Evolutionary conservation across 2,797 vertebrate species (phyloP).

Genomic region (Epinephelus awoara): DNA sequence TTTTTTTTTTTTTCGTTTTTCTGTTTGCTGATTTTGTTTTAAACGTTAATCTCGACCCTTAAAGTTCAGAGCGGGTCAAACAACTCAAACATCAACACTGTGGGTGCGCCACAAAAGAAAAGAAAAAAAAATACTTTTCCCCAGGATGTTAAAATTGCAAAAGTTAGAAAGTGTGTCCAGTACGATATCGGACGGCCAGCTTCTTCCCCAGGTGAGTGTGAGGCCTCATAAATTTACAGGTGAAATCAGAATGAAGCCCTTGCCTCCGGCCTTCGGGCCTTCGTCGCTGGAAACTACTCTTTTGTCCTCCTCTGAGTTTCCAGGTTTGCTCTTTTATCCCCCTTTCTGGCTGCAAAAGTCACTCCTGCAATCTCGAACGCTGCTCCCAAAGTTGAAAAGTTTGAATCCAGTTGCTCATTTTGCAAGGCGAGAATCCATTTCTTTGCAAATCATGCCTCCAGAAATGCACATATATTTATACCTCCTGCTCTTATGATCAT

Average conservation of each 20-base stretch:
- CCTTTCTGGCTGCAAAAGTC: conserved; percentile 38
- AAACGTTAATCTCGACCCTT: conserved; percentile 34
- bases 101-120: conserved; percentile 20
- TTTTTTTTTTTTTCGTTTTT: neutral
- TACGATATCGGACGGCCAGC: conserved; percentile 29
- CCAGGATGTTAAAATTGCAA: conserved; percentile 51
- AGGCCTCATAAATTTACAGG: conserved; percentile 60
- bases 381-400: conserved; percentile 37
- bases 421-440: conserved; percentile 48
- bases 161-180: conserved; percentile 52
- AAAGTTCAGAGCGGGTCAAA: conserved; percentile 51
- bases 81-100: conserved; percentile 30
- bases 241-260: conserved; percentile 59
- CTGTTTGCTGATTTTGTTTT: conserved; percentile 39
- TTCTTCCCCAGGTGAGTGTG: conserved; percentile 48
- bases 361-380: conserved; percentile 26
- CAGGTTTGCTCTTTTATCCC: conserved; percentile 16
- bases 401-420: conserved; percentile 45
- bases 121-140: conserved; percentile 1
- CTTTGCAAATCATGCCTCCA: conserved; percentile 38
- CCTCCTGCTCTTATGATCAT: conserved; percentile 24
- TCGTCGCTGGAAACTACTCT: conserved; percentile 52
- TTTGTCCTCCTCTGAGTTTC: conserved; percentile 33
- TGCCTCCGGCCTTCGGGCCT: conserved; percentile 45
- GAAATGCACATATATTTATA: conserved; percentile 53